Base-by-base conservation (phyloP, 2,797 vertebrate genomes). In the Danionella dracula region DNA sequence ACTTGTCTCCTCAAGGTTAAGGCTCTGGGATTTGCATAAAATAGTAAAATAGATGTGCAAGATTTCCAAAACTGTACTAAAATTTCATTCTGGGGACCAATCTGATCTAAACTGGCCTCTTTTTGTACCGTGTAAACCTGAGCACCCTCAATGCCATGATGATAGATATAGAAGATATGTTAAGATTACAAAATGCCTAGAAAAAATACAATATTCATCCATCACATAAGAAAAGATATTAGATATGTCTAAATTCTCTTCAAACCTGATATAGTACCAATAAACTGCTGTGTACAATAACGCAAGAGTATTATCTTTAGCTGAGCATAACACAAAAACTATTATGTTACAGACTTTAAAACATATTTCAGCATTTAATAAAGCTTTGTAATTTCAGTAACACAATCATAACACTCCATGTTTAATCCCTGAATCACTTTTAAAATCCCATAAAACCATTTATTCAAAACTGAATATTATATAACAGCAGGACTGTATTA, bases 21-120 rank as follows among this genome's bases (percentile, higher is more conserved):
- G 83, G 80, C 76, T 53, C 21, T 29, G 45, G 63, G 67, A 46
- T 71, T 72, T 83, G 81, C 77, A 82, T 79, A 82, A 81, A 64
- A 57, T 27, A 41, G 31, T 42, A 58, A 50, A 40, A 40, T 38
- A 23, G 62, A 15, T 20, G 1, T 68, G 40, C 4, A 50, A 21
- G 4, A 35, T 49, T 44, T 50, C 10, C 17, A 16, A 16, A 34
- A 42, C 16, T 3, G 37, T 37, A 32, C 19, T n/a, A 50, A 50
- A 27, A 50, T 38, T 40, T 13, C 15, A 15, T 38, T 41, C 40
- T 9, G 40, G 16, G 48, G 7, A 32, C 5, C 34, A 32, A 40
- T 21, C 10, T 27, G n/a, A 11, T 55, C n/a, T n/a, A 17, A 17
- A 21, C 21, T n/a, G 7, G 32, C 19, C 31, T 23, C 42, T 0